Conservation (phyloP, 2,888 invertebrate species). For the Idaea biselata region DNA sequence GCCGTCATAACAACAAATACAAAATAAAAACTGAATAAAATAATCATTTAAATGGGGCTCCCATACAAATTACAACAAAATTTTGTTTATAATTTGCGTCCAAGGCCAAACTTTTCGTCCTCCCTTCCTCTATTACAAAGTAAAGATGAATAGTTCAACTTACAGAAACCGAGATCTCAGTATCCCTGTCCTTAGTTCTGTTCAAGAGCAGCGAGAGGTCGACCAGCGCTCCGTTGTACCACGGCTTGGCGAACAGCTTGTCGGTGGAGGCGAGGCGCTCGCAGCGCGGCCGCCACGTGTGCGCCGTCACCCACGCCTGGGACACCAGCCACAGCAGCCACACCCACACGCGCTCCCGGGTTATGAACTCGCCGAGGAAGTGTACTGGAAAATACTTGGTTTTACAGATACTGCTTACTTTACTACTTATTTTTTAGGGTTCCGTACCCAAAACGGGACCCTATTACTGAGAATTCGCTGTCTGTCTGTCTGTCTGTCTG, state of each 20-base stretch:
- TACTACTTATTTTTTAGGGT: too few relatives aligned
- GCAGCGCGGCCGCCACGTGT: conserved; percentile 91
- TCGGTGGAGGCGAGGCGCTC: conserved; percentile 92
- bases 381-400: conserved; percentile 58
- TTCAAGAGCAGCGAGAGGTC: conserved; percentile 93
- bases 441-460: too few relatives aligned
- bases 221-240: conserved; percentile 90
- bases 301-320: conserved; percentile 92
- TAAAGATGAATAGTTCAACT: conserved; percentile 11
- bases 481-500: too few relatives aligned
- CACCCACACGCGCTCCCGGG: conserved; percentile 85
- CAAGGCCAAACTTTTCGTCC: too few relatives aligned
- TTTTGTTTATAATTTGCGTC: too few relatives aligned
- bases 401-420: too few relatives aligned
- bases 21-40: too few relatives aligned
- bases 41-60: too few relatives aligned
- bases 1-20: too few relatives aligned
- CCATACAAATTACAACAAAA: too few relatives aligned
- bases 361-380: conserved; percentile 77
- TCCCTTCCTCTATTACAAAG: too few relatives aligned
- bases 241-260: conserved; percentile 90
- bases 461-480: too few relatives aligned
- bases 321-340: conserved; percentile 91
- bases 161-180: conserved; percentile 72
- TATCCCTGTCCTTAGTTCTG: conserved; percentile 85